Base-by-base conservation (phyloP, 2,888 invertebrate species). In the Ochlodes sylvanus region DNA sequence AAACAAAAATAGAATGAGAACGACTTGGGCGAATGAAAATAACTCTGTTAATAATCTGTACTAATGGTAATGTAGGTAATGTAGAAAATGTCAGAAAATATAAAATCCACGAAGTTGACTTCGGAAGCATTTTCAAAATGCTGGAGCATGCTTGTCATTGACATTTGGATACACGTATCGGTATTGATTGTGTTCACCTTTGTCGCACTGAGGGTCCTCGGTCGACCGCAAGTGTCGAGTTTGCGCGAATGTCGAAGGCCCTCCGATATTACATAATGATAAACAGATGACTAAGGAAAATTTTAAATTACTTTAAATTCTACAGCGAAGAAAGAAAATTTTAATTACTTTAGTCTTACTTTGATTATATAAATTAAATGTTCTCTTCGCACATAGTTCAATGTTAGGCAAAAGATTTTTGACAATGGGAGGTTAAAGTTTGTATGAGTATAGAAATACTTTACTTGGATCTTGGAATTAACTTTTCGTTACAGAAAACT, bases 131-230 rank as follows among this genome's bases (percentile, higher is more conserved):
- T 60, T 32, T 47, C n/a, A 62, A 56, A 62, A 47, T 21, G 67
- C 67, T 62, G 61, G 56, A 67, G 67, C 55, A 62, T 38, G 67
- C 67, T 67, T 56, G 67, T 67, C 67, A 56, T 67, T 67, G 67
- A 61, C 67, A 67, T 67, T 67, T 67, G 61, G 21, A 52, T 67
- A 9, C 42, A 60, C 52, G 56, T 61, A 19, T 50, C 47, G 38
- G 54, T 44, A 67, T 67, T 27, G 67, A 67, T 62, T 67, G 44
- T 55, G 44, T 19, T 67, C 61, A 62, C 67, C 61, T 67, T 67
- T 67, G 61, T 67, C 61, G 55, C 52, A 32, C 21, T 55, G 56
- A 66, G 65, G 58, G 57, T 32, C 32, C 66, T 67, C 54, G 47
- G 64, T n/a, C 42, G 63, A 55, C n/a, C n/a, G n/a, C n/a, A 63